Evolutionary conservation across 2,113 vertebrate genomes (phyloP).

Genomic region (Mixornis gularis): DNA sequence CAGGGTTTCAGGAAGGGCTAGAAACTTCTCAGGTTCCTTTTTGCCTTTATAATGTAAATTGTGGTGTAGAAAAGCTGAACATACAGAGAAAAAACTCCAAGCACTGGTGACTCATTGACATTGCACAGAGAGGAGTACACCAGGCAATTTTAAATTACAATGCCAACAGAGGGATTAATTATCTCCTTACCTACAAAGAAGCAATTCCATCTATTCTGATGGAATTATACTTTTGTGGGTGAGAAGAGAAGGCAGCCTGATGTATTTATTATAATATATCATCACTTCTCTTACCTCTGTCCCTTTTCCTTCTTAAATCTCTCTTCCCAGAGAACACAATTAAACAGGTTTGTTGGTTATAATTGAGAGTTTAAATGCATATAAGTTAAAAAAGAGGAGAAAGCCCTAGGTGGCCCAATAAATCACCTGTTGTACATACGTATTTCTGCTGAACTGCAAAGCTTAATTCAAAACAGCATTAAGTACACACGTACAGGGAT

Average conservation of each 20-base stretch:
- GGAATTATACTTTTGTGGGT: not conserved
- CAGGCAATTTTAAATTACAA: not conserved
- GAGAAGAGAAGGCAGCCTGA: not conserved
- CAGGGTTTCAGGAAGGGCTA: not conserved
- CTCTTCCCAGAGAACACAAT: slow-evolving; percentile 24
- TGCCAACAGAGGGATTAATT: not conserved
- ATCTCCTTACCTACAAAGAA: slow-evolving; percentile 6
- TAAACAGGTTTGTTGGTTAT: slow-evolving; percentile 40
- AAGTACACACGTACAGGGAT: not conserved
- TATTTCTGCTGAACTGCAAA: slow-evolving; percentile 9
- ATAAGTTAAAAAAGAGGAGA: slow-evolving; percentile 15
- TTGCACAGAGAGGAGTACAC: not conserved
- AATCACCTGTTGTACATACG: not conserved
- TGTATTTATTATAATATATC: slow-evolving; percentile 1
- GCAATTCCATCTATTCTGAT: not conserved
- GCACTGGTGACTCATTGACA: not conserved
- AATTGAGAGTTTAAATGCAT: slow-evolving; percentile 33
- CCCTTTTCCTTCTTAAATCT: slow-evolving; percentile 51
- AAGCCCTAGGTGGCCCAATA: slow-evolving; percentile 30
- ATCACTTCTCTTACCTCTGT: slow-evolving; percentile 33
- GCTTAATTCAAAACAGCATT: not conserved
- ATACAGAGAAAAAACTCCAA: not conserved
- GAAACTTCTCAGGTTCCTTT: not conserved
- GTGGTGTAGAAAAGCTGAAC: not conserved
- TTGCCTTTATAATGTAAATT: not conserved